Conservation (phyloP, 2,797 vertebrate genomes). For the Syndactyla subalaris region DNA sequence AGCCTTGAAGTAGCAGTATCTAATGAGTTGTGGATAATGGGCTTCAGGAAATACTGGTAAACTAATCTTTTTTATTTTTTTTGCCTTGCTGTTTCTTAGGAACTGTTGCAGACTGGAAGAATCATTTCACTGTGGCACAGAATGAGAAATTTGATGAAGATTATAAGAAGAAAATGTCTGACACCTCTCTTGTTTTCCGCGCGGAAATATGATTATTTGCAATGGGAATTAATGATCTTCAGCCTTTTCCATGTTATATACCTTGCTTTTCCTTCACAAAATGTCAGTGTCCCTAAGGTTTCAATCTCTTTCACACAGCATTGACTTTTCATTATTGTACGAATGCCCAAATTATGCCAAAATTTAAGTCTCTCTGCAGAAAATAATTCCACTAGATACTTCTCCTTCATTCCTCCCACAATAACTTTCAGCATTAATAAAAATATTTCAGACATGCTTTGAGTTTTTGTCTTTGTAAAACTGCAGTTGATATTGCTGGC, state of each 20-base stretch:
- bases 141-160: slow-evolving; percentile 75
- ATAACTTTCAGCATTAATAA: neutral
- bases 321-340: neutral
- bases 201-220: slow-evolving; percentile 57
- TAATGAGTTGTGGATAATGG: neutral
- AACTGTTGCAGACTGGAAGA: slow-evolving; percentile 77
- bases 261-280: neutral
- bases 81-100: slow-evolving; percentile 52
- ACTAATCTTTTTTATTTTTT: neutral
- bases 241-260: neutral
- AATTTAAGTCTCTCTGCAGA: neutral
- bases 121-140: slow-evolving; percentile 78
- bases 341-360: neutral
- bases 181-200: slow-evolving; percentile 67
- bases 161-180: slow-evolving; percentile 74
- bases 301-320: neutral
- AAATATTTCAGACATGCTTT: neutral
- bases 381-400: neutral
- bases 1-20: neutral
- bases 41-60: neutral
- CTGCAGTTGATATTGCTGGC: neutral
- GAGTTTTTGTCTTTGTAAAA: neutral
- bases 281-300: neutral
- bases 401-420: neutral
- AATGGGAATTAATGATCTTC: neutral